Evolutionary conservation across 2,113 vertebrate species (phyloP), one percentile per base, ranked within the genome.

Genomic region (Pimephales promelas): DNA sequence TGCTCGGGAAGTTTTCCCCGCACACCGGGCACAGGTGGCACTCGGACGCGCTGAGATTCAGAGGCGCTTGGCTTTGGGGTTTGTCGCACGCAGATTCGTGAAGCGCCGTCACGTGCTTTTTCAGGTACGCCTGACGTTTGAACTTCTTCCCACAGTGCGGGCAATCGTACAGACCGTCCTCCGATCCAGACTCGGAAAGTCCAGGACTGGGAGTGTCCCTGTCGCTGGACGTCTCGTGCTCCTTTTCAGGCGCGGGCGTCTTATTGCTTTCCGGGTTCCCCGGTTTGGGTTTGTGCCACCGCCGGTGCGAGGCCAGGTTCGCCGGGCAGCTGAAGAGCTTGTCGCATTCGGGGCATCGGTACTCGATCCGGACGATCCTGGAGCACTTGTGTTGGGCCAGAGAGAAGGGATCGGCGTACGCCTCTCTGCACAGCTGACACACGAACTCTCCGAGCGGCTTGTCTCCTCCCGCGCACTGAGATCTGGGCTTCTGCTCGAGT

Each of bases 291-390:
- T 97, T 98, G 94, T 98, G 97, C 97, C 97, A 98, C 68, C 97
- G 96, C 84, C 97, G 95, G 89, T 98, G 97, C 0, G 97, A 97
- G 6, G 97, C 97, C 20, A 98, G 95, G 92, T 98, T 98, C 52
- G 97, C 97, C 2, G 97, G 97, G 90, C 96, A 98, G 91, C 95
- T 96, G 94, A 98, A 98, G 77, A 96, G 95, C 91, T 98, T 98
- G 92, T 96, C 95, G 85, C 97, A 98, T 89, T 98, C 97, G 0
- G 97, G 97, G 77, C 97, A 98, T 90, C 96, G 93, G 94, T 97
- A 97, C 92, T 98, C 97, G 68, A 98, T 96, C 45, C 97, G 95
- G 52, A 98, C 96, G 88, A 98, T 98, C 85, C 97, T 92, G 81
- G 97, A 98, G 90, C 97, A 98, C 89, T 95, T 95, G 93, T 98